Evolutionary conservation across 2,797 vertebrate genomes (phyloP).

Genomic region (Valencia hispanica): DNA sequence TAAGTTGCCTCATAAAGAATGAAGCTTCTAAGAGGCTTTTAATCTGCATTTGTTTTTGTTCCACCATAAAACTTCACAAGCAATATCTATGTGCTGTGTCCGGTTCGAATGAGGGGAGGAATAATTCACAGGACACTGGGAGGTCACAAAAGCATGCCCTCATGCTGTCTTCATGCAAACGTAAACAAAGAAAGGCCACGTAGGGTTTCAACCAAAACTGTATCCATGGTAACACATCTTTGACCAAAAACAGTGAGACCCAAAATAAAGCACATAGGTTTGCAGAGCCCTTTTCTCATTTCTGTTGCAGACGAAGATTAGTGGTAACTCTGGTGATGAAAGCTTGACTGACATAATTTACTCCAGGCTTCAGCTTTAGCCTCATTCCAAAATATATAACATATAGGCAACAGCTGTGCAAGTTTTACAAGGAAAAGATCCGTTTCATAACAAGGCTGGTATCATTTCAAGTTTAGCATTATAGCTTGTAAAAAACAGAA

Average conservation of each 20-base stretch:
- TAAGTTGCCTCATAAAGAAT: constrained; percentile 12
- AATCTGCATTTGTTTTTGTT: constrained; percentile 30
- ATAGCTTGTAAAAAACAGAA: background rate
- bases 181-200: constrained; percentile 21
- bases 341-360: background rate
- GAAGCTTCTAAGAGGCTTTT: constrained; percentile 51
- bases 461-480: background rate
- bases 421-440: background rate
- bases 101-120: constrained; percentile 42
- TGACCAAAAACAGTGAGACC: constrained; percentile 17
- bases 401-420: background rate
- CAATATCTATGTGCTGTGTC: constrained; percentile 53
- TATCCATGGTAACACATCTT: constrained; percentile 44
- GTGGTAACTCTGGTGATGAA: background rate
- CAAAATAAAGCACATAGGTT: background rate
- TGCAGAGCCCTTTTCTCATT: background rate
- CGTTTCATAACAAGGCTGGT: too few species aligned
- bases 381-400: background rate
- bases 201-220: constrained; percentile 19
- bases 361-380: background rate
- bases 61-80: constrained; percentile 25
- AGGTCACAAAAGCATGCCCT: constrained; percentile 68
- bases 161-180: constrained; percentile 27
- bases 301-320: background rate
- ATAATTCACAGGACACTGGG: constrained; percentile 74